A percentile compares a stretch with the other conserved stretches of the same genome.
phyloP scores from a whole-genome alignment of 2,113 vertebrate species.

The Bagarius yarrelli region DNA sequence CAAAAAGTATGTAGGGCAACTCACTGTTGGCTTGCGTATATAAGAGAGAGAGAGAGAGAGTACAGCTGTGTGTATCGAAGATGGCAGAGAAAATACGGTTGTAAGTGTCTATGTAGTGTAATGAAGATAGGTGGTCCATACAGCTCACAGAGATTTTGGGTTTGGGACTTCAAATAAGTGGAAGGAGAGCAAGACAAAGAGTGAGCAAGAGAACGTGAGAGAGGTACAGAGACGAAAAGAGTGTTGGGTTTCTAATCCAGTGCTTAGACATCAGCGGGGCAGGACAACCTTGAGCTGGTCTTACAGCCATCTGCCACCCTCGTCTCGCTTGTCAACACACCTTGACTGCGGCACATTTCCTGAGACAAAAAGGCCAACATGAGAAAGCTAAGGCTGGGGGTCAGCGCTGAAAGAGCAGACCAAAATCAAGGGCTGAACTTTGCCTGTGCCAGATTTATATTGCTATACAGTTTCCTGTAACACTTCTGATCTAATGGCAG shows the following conservation, averaged over 20 bases:
- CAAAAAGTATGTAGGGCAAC: constrained; percentile 62
- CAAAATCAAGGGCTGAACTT: constrained; percentile 7
- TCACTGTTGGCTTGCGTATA: constrained; percentile 19
- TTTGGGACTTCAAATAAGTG: constrained; percentile 11
- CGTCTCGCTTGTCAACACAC: constrained; percentile 73
- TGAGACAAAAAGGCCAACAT: constrained; percentile 42
- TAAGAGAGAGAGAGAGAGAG: constrained; percentile 25
- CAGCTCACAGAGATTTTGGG: constrained; percentile 63
- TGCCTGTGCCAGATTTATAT: background rate
- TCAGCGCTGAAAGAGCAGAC: constrained; percentile 18
- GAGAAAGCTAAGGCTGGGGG: background rate
- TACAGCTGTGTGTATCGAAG: constrained; percentile 50
- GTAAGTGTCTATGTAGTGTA: constrained; percentile 56
- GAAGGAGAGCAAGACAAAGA: constrained; percentile 24
- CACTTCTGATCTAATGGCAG: background rate
- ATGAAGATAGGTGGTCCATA: constrained; percentile 63
- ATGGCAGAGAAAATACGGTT: constrained; percentile 39
- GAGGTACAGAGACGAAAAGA: constrained; percentile 39
- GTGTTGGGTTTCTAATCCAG: constrained; percentile 71
- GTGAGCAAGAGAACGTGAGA: constrained; percentile 28
- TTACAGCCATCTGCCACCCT: constrained; percentile 75
- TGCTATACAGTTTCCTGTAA: background rate
- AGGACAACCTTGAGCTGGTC: constrained; percentile 78
- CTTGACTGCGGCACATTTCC: constrained; percentile 70
- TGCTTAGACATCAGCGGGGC: constrained; percentile 62